A percentile compares a stretch with the other conserved stretches of the same genome.
These are phyloP conservation scores for Apodemia duryi DNA, from an alignment of 2,888 invertebrate species.

Conservation along the genomic window DNA sequence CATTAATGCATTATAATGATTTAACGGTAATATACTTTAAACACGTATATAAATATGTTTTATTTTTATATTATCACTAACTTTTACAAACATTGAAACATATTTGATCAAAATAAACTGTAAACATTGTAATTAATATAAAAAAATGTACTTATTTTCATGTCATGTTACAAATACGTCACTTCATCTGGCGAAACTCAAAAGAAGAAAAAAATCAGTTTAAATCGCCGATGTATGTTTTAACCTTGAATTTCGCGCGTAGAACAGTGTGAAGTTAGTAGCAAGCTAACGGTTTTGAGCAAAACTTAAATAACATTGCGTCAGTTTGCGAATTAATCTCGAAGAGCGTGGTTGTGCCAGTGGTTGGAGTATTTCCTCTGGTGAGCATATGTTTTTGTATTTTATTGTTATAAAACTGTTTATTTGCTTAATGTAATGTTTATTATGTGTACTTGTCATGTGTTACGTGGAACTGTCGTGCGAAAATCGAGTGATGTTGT, in stretches of 20 bases:
- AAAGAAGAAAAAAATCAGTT: too few species aligned
- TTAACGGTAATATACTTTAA: too few species aligned
- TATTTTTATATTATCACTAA: neutral
- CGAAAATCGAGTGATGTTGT: slow-evolving; percentile 17
- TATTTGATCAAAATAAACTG: neutral
- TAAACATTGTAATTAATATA: neutral
- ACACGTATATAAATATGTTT: neutral
- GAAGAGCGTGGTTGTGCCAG: neutral
- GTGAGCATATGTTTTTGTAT: neutral
- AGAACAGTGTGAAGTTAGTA: slow-evolving; percentile 1
- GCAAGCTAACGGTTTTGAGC: neutral
- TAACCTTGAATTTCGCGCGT: neutral
- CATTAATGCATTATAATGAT: neutral
- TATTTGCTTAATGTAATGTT: slow-evolving; percentile 23
- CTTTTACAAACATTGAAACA: neutral
- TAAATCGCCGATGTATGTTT: too few species aligned
- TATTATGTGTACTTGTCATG: slow-evolving; percentile 23
- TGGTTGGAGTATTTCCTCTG: slow-evolving; percentile 1
- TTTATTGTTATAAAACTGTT: neutral
- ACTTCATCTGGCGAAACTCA: too few species aligned
- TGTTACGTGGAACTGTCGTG: neutral
- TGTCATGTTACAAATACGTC: too few species aligned
- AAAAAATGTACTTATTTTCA: neutral
- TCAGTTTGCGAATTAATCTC: neutral
- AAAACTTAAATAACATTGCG: neutral